Conservation (phyloP, 2,888 invertebrate species). For the Hedychridium roseum region DNA sequence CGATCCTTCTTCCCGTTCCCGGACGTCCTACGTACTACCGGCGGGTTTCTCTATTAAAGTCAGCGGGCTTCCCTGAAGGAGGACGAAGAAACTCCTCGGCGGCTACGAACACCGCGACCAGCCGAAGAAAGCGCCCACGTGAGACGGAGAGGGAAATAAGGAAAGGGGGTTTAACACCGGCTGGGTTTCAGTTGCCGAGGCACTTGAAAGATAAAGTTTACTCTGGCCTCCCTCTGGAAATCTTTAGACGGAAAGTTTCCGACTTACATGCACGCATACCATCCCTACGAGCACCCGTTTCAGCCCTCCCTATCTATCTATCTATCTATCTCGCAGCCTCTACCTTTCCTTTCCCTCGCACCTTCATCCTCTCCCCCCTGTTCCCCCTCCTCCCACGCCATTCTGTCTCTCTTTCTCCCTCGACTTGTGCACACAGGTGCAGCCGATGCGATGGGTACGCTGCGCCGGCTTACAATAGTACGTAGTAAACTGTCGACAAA, state of each 20-base stretch:
- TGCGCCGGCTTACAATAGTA: constrained; percentile 10
- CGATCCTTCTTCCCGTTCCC: too few species aligned
- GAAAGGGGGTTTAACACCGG: constrained; percentile 21
- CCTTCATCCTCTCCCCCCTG: too few species aligned
- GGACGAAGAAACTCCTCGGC: background rate
- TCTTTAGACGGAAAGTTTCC: constrained; percentile 32
- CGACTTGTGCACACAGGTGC: too few species aligned
- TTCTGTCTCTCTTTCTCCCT: background rate
- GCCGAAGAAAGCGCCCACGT: constrained; percentile 1
- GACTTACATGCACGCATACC: constrained; percentile 20
- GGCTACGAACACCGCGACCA: constrained; percentile 5
- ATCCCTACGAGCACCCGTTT: too few species aligned
- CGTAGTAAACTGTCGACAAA: constrained; percentile 27
- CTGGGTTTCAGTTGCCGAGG: constrained; percentile 18
- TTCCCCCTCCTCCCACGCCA: too few species aligned
- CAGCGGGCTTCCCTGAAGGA: background rate
- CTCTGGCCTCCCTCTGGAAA: constrained; percentile 32
- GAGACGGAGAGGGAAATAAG: background rate
- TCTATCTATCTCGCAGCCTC: too few species aligned
- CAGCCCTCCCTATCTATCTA: too few species aligned
- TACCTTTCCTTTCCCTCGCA: too few species aligned
- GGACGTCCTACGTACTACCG: too few species aligned
- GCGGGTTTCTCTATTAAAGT: constrained; percentile 5
- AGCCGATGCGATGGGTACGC: too few species aligned
- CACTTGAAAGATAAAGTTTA: constrained; percentile 37